Evolutionary conservation across 2,888 invertebrate genomes (phyloP), one percentile per base, ranked within the genome.

Genomic region (Andrena flavipes): DNA sequence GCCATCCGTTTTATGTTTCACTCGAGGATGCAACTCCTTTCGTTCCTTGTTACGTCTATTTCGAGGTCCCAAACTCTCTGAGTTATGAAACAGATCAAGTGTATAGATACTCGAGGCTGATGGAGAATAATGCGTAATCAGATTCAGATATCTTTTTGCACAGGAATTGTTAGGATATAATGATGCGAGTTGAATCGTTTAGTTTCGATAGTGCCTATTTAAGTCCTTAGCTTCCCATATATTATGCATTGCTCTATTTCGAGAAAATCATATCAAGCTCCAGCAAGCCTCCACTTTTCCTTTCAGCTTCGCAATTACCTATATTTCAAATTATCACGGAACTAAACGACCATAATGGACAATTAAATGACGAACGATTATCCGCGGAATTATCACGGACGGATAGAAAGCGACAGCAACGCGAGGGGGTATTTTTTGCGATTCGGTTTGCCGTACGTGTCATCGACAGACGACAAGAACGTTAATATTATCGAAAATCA

Each of bases 401-500:
- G 49, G 48, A 42, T n/a, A 68, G 62, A 64, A 69, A 33, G 65
- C 62, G 64, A 54, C 8, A 8, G 26, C 1, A 33, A 20, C n/a
- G 2, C 0, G 42, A 0, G 42, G n/a, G 42, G 1, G 42, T 20
- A 67, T 62, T 83, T 83, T 82, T 72, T 72, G 23, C n/a, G 13
- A 10, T 63, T 29, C 23, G 8, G 56, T 8, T 4, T 62, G 54
- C n/a, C 30, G 13, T 23, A 51, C 48, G 54, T 75, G 79, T 76
- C 78, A 72, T 20, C 16, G 54, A 8, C 75, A 76, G 69, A 42
- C 48, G 54, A 49, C 26, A 65, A 59, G 73, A 56, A 65, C 69
- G 65, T 80, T 83, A 81, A 82, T 51, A 64, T 82, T 83, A 81
- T 85, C 62, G 87, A 88, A 84, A 85, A 88, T 88, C 88, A 85